phyloP scores from a whole-genome alignment of 2,888 invertebrate species.

The Agonopterix alstromeriana region DNA sequence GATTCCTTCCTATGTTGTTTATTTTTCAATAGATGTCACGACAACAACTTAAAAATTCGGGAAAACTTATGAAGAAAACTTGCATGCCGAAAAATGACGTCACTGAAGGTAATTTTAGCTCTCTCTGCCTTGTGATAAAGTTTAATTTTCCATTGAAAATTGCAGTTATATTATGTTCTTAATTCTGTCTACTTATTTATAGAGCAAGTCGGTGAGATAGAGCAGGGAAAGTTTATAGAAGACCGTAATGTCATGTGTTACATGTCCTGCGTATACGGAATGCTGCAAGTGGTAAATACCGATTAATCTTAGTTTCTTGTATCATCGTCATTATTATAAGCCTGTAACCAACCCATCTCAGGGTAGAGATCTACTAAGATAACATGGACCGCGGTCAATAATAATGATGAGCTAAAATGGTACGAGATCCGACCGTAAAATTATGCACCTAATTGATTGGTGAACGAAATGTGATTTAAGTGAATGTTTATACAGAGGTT shows the following conservation, averaged over 20 bases:
- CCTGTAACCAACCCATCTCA: not conserved
- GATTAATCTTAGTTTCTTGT: not conserved
- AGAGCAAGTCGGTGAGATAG: constrained; percentile 36
- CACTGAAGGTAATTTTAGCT: constrained; percentile 60
- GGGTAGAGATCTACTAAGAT: too few relatives aligned
- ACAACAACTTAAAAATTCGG: constrained; percentile 79
- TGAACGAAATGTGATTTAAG: too few relatives aligned
- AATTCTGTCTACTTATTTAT: not conserved
- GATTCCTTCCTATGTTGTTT: not conserved
- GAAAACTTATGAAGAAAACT: constrained; percentile 78
- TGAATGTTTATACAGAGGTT: too few relatives aligned
- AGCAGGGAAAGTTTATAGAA: constrained; percentile 37
- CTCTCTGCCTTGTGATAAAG: not conserved
- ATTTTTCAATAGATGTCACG: constrained; percentile 51
- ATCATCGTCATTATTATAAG: not conserved
- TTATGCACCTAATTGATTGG: too few relatives aligned
- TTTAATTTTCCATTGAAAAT: not conserved
- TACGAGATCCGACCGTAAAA: too few relatives aligned
- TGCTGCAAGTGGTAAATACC: constrained; percentile 29
- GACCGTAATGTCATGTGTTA: constrained; percentile 41
- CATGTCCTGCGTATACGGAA: constrained; percentile 32
- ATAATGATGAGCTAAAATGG: too few relatives aligned
- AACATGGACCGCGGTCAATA: too few relatives aligned
- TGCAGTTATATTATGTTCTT: not conserved
- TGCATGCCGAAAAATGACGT: constrained; percentile 80